Conservation (phyloP, 1,140 invertebrate species). For the Drosophila punjabiensis region DNA sequence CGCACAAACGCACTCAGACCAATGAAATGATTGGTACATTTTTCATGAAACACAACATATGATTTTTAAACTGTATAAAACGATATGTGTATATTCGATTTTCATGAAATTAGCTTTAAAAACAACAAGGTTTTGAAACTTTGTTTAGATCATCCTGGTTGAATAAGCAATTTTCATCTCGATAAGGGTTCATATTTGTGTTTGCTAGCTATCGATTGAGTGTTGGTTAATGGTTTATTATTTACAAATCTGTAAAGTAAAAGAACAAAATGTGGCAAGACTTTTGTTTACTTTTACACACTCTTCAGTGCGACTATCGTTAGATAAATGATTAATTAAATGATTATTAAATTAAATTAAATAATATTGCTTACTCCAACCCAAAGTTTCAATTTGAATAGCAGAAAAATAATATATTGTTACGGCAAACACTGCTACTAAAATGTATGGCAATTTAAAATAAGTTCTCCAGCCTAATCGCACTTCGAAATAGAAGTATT, state of each 20-base stretch:
- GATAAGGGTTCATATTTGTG: neutral
- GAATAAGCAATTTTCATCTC: neutral
- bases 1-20: conserved; percentile 4
- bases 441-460: neutral
- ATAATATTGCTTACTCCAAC: too few relatives aligned
- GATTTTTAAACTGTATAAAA: conserved; percentile 5
- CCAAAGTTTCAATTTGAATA: too few relatives aligned
- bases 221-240: neutral
- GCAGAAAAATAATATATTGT: too few relatives aligned
- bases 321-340: too few relatives aligned
- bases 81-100: neutral
- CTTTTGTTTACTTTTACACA: neutral
- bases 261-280: neutral
- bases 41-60: conserved; percentile 3
- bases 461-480: neutral
- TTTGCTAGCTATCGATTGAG: neutral
- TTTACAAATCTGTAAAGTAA: neutral
- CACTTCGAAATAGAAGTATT: neutral
- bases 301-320: too few relatives aligned
- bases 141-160: neutral
- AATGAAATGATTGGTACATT: conserved; percentile 9
- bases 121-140: neutral
- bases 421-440: neutral
- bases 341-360: too few relatives aligned
- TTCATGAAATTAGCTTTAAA: neutral